phyloP scores from a whole-genome alignment of 2,888 invertebrate genomes.

The Acanthosepion lycidas region DNA sequence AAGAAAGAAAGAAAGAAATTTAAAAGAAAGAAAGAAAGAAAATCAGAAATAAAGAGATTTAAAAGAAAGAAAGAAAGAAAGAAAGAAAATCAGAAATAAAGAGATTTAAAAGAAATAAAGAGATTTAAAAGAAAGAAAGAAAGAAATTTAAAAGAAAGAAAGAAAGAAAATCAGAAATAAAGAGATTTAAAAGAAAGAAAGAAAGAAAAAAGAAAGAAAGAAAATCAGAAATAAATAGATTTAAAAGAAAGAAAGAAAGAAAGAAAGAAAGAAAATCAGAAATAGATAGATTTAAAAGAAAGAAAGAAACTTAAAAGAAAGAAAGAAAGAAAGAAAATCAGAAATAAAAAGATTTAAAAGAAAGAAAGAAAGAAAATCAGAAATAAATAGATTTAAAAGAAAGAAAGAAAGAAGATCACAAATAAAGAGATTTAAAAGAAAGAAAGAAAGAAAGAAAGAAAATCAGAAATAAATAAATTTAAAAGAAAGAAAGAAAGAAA shows the following conservation, averaged over 20 bases:
- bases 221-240: too few species aligned
- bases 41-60: too few species aligned
- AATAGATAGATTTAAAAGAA: neutral
- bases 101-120: neutral
- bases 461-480: neutral
- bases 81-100: neutral
- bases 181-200: neutral
- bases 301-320: neutral
- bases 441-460: neutral
- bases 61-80: neutral
- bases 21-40: neutral
- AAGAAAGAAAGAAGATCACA: neutral
- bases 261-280: too few species aligned
- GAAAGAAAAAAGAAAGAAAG: neutral
- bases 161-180: too few species aligned
- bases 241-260: neutral
- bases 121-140: neutral
- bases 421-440: neutral
- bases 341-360: neutral
- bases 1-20: neutral
- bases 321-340: neutral
- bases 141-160: neutral
- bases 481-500: neutral
- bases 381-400: neutral
- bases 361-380: neutral